These are phyloP conservation scores for Samia ricini DNA, from an alignment of 1,140 invertebrate genomes.

Conservation along the genomic window DNA sequence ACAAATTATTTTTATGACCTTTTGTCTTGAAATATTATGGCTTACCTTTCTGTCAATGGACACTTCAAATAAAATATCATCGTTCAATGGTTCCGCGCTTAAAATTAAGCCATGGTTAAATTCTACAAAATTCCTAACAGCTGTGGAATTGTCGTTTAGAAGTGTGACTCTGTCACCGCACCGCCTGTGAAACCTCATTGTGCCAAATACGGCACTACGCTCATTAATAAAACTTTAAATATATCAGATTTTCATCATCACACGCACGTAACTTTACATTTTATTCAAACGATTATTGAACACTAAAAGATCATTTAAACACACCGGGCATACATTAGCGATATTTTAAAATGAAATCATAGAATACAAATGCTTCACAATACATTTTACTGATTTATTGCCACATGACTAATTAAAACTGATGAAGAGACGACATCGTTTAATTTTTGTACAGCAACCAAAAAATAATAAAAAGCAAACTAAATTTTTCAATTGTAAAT, in stretches of 20 bases:
- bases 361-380: not conserved
- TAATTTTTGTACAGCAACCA: not conserved
- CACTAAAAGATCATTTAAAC: not conserved
- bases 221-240: not conserved
- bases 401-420: not conserved
- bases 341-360: not conserved
- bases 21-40: not conserved
- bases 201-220: conserved; percentile 17
- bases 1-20: too few species aligned
- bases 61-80: conserved; percentile 93
- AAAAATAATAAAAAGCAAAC: not conserved
- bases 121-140: conserved; percentile 86
- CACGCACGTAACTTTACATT: not conserved
- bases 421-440: not conserved
- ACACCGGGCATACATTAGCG: not conserved
- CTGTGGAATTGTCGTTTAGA: conserved; percentile 89
- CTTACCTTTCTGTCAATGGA: conserved; percentile 92
- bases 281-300: not conserved
- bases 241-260: not conserved
- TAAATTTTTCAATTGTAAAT: not conserved
- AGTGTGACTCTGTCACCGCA: conserved; percentile 89
- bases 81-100: conserved; percentile 87
- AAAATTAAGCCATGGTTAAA: conserved; percentile 87
- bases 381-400: not conserved
- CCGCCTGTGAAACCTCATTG: conserved; percentile 87